Conservation (phyloP, 2,888 invertebrate species). For the Diloba caeruleocephala region DNA sequence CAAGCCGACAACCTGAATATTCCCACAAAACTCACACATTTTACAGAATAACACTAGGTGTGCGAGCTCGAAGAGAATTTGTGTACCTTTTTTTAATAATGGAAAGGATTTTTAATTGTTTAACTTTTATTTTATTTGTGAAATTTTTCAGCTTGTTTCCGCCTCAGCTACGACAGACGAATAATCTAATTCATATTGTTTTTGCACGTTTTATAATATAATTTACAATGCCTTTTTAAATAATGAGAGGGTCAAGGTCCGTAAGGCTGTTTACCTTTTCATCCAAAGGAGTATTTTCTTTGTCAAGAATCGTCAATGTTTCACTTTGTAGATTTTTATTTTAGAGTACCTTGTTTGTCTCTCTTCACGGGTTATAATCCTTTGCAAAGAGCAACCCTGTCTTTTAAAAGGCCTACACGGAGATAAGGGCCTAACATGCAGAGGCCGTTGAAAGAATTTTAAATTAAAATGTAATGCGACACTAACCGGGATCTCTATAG, state of each 20-base stretch:
- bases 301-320: constrained; percentile 4
- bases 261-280: constrained; percentile 14
- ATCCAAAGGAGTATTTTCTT: constrained; percentile 5
- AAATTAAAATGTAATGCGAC: too few species aligned
- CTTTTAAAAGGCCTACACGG: too few species aligned
- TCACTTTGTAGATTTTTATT: neutral
- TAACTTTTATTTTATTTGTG: constrained; percentile 50
- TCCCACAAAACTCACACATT: constrained; percentile 56
- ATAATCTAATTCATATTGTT: constrained; percentile 46
- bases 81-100: constrained; percentile 62
- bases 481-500: too few species aligned
- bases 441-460: too few species aligned
- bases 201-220: constrained; percentile 35
- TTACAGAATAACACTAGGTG: constrained; percentile 42
- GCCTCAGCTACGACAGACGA: constrained; percentile 33
- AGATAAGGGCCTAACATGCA: too few species aligned
- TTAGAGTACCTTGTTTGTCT: too few species aligned
- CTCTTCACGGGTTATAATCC: too few species aligned
- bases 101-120: constrained; percentile 59
- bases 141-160: constrained; percentile 44
- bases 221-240: constrained; percentile 31
- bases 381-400: too few species aligned
- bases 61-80: constrained; percentile 47
- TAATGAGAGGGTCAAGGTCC: constrained; percentile 10
- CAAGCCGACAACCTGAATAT: constrained; percentile 76